These are phyloP conservation scores for Drosophila kuntzei DNA, from an alignment of 2,888 invertebrate species.

Conservation along the genomic window DNA sequence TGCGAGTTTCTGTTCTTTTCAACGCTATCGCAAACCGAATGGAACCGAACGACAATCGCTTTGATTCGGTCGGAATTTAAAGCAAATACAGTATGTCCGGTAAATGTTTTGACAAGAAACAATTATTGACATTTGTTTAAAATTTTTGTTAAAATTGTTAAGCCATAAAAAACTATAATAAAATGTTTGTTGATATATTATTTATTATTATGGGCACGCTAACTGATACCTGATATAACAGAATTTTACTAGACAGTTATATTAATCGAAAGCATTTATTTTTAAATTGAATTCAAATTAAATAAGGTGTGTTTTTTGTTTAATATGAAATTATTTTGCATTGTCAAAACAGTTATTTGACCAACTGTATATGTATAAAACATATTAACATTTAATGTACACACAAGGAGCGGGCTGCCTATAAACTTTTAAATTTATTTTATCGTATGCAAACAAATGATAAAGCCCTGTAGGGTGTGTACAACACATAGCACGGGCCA, in stretches of 20 bases:
- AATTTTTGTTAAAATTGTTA: too few relatives aligned
- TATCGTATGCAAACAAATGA: conserved; percentile 62
- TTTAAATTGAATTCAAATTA: too few relatives aligned
- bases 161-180: not conserved
- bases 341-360: conserved; percentile 6
- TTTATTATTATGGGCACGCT: too few relatives aligned
- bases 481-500: not conserved
- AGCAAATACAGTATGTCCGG: conserved; percentile 6
- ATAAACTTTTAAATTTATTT: conserved; percentile 34
- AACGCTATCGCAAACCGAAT: conserved; percentile 18
- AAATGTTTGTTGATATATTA: too few relatives aligned
- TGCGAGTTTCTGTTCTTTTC: not conserved
- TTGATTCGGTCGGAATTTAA: conserved; percentile 9
- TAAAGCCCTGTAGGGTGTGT: conserved; percentile 27
- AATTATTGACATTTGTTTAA: not conserved
- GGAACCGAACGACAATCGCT: conserved; percentile 3
- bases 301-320: not conserved
- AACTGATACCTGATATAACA: too few relatives aligned
- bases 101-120: not conserved
- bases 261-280: too few relatives aligned
- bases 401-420: conserved; percentile 29
- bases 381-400: conserved; percentile 22
- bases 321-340: not conserved
- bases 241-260: too few relatives aligned
- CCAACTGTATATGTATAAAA: not conserved